These are phyloP conservation scores for Bombus superbus DNA, from an alignment of 1,140 invertebrate species.

Conservation along the genomic window DNA sequence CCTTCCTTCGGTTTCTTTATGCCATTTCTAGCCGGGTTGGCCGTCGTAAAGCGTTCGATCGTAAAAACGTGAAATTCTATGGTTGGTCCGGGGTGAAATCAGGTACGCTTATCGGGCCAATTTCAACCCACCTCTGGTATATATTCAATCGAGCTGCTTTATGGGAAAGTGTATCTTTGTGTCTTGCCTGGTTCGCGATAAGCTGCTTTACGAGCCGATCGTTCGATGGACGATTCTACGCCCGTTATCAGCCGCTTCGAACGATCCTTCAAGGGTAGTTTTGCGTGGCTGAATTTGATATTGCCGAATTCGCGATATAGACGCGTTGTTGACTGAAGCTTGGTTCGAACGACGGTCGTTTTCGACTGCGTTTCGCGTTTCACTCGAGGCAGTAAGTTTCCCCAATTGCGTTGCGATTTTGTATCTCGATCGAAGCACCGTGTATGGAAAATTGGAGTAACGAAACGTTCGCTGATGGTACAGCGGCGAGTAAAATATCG, in stretches of 20 bases:
- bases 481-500: background rate
- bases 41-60: conserved; percentile 32
- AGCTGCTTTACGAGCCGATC: conserved; percentile 33
- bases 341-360: background rate
- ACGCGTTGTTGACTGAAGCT: too few species aligned
- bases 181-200: background rate
- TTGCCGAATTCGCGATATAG: background rate
- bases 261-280: background rate
- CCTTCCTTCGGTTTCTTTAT: too few species aligned
- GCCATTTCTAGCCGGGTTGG: background rate
- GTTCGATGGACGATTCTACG: background rate
- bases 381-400: background rate
- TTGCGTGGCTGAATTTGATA: background rate
- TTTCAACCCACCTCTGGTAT: background rate
- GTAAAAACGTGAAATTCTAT: conserved; percentile 27
- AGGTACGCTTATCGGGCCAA: conserved; percentile 27
- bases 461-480: background rate
- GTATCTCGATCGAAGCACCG: background rate
- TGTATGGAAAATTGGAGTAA: background rate
- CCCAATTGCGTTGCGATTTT: background rate
- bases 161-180: conserved; percentile 13
- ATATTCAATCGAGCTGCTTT: conserved; percentile 20
- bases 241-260: background rate
- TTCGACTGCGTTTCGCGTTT: background rate
- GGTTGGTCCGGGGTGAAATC: conserved; percentile 6